Percentiles rank a stretch among this genome's conserved stretches.
Evolutionary conservation across 2,888 invertebrate species (phyloP).

Genomic region (Sicus ferrugineus): DNA sequence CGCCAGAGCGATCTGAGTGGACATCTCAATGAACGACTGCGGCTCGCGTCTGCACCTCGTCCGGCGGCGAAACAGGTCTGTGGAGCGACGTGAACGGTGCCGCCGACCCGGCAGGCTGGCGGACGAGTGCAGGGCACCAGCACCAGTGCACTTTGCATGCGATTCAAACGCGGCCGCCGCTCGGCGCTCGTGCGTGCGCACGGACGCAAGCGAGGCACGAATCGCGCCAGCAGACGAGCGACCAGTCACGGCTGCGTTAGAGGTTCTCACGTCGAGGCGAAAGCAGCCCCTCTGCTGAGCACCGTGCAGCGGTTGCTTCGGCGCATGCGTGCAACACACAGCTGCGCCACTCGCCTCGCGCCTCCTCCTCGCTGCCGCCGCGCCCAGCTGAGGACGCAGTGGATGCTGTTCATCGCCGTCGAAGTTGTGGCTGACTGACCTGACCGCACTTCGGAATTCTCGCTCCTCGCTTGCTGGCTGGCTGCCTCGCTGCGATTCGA

Average conservation of each 20-base stretch:
- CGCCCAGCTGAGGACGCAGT: constrained; percentile 14
- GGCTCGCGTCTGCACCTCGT: not conserved
- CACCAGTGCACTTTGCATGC: not conserved
- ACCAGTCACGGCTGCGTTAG: constrained; percentile 42
- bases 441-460: constrained; percentile 33
- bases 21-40: too few relatives aligned
- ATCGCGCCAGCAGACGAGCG: constrained; percentile 24
- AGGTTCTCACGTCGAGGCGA: constrained; percentile 45
- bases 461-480: not conserved
- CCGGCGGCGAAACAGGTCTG: not conserved
- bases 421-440: constrained; percentile 2
- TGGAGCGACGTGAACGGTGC: not conserved
- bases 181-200: not conserved
- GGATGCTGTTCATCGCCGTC: constrained; percentile 31
- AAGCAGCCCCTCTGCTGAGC: not conserved
- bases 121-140: too few relatives aligned
- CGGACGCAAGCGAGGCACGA: not conserved
- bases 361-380: not conserved
- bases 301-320: not conserved
- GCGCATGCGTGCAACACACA: constrained; percentile 40
- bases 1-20: too few relatives aligned
- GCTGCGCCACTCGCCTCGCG: not conserved
- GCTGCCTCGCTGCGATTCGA: not conserved
- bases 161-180: constrained; percentile 31
- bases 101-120: not conserved